phyloP scores from a whole-genome alignment of 2,113 vertebrate genomes.

The Chaetodon trifascialis region DNA sequence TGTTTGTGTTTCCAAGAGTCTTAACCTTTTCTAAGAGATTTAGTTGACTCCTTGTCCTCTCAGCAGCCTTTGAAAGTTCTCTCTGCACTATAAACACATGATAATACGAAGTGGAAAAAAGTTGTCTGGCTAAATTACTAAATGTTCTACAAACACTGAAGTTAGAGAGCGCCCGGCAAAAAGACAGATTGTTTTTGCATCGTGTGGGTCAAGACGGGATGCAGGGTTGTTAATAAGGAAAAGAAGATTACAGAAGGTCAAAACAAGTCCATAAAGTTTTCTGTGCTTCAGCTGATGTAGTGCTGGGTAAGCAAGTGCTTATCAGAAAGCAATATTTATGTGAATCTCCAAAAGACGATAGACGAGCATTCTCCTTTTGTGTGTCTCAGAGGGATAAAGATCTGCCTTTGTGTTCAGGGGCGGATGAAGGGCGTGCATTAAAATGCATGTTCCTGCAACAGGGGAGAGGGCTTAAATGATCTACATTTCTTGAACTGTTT shows the following conservation, averaged over 20 bases:
- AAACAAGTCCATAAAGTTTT: slow-evolving; percentile 32
- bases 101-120: neutral
- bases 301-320: slow-evolving; percentile 33
- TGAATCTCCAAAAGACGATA: slow-evolving; percentile 32
- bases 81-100: slow-evolving; percentile 10
- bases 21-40: slow-evolving; percentile 42
- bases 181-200: neutral
- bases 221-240: slow-evolving; percentile 1
- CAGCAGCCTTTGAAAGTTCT: slow-evolving; percentile 18
- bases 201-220: neutral
- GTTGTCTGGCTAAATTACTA: slow-evolving; percentile 1
- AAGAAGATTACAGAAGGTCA: slow-evolving; percentile 22
- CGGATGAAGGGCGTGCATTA: slow-evolving; percentile 49
- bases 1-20: slow-evolving; percentile 16
- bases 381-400: slow-evolving; percentile 46
- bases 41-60: slow-evolving; percentile 16
- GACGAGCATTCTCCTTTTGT: slow-evolving; percentile 33
- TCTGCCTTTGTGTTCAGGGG: slow-evolving; percentile 60
- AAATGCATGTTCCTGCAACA: slow-evolving; percentile 14
- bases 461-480: slow-evolving; percentile 5
- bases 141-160: neutral
- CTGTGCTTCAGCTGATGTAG: slow-evolving; percentile 1
- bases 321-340: slow-evolving; percentile 58
- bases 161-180: neutral
- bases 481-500: slow-evolving; percentile 25